phyloP scores from a whole-genome alignment of 2,888 invertebrate species.

The Ceriagrion tenellum region DNA sequence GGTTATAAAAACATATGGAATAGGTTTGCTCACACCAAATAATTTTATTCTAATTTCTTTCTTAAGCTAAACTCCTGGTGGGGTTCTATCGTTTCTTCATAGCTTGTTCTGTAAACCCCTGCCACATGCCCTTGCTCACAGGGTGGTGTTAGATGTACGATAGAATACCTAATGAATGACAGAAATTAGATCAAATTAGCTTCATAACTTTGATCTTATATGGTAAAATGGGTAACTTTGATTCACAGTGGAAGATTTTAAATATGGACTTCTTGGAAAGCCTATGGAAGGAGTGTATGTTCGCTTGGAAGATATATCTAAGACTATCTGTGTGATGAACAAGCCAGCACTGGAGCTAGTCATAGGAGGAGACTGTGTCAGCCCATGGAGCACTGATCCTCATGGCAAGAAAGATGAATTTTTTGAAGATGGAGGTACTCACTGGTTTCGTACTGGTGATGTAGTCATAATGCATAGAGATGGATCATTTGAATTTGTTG shows the following conservation, averaged over 20 bases:
- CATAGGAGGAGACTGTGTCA: not conserved
- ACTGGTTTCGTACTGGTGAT: not conserved
- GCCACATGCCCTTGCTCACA: no score
- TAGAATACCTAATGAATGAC: no score
- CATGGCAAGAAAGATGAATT: not conserved
- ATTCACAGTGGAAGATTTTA: not conserved
- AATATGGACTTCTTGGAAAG: not conserved
- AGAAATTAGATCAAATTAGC: no score
- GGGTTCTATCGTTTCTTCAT: no score
- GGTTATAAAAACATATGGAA: no score
- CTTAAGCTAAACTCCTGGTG: no score
- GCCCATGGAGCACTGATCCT: not conserved
- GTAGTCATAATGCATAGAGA: not conserved
- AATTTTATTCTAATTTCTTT: no score
- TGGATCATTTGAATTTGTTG: slow-evolving; percentile 23
- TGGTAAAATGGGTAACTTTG: not conserved
- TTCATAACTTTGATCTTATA: no score
- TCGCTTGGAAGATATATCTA: not conserved
- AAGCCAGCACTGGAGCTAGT: not conserved
- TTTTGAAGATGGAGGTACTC: not conserved
- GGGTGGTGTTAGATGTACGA: no score
- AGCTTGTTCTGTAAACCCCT: no score
- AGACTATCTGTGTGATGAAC: not conserved
- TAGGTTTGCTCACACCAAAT: no score
- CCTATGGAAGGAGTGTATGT: not conserved